These are phyloP conservation scores for Tenrec ecaudatus DNA, from an alignment of 2,113 vertebrate genomes.

Conservation along the genomic window DNA sequence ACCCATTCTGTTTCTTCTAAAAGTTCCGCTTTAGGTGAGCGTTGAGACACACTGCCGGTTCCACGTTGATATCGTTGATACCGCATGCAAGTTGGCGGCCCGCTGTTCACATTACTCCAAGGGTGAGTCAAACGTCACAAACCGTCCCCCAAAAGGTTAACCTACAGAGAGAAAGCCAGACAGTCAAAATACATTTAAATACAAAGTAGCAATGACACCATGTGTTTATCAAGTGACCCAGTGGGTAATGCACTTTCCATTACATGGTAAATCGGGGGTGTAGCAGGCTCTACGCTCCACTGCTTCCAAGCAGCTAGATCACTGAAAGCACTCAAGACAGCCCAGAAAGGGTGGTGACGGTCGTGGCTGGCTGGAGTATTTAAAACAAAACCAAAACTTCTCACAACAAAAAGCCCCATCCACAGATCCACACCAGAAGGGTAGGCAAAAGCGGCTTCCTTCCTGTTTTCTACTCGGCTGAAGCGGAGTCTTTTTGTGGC, in stretches of 20 bases:
- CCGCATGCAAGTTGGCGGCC: neutral
- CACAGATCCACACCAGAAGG: neutral
- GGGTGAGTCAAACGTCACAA: neutral
- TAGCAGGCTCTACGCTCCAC: neutral
- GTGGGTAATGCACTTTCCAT: neutral
- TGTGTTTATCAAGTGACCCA: constrained; percentile 3
- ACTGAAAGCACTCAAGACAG: neutral
- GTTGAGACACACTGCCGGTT: constrained; percentile 43
- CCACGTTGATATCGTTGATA: neutral
- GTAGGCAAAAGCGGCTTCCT: neutral
- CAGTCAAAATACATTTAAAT: constrained; percentile 29
- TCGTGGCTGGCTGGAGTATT: neutral
- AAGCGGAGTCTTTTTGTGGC: neutral
- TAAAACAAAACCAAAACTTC: neutral
- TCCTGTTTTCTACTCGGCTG: constrained; percentile 31
- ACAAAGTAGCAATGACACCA: neutral
- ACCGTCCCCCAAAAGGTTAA: constrained; percentile 34
- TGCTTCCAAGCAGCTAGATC: neutral
- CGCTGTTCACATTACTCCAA: constrained; percentile 73
- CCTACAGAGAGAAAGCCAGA: constrained; percentile 56
- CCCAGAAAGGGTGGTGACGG: neutral
- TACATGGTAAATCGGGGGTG: neutral
- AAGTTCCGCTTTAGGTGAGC: constrained; percentile 49
- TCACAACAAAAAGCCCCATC: neutral
- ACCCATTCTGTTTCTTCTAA: constrained; percentile 83